Conservation (phyloP, 2,797 vertebrate genomes). For the Rallus crepitans region DNA sequence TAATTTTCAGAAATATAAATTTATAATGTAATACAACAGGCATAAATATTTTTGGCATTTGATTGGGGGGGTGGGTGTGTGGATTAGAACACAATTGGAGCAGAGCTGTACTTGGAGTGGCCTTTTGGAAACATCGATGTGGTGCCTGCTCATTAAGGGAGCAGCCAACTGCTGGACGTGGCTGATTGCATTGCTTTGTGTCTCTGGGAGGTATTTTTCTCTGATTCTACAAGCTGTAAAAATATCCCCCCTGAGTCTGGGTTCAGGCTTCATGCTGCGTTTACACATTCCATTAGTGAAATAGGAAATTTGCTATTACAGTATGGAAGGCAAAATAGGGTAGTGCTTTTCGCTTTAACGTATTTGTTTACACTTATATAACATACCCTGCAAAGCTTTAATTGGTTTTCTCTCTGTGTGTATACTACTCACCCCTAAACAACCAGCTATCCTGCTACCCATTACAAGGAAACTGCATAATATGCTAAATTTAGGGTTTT, state of each 20-base stretch:
- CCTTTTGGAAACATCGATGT: neutral
- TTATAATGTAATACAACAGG: conserved; percentile 14
- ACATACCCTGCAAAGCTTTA: neutral
- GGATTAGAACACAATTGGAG: neutral
- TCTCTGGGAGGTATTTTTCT: conserved; percentile 8
- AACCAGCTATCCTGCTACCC: neutral
- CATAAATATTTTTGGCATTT: conserved; percentile 26
- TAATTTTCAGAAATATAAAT: conserved; percentile 28
- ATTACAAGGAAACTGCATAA: neutral
- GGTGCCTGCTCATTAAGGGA: neutral
- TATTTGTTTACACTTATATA: neutral
- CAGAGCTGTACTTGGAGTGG: neutral
- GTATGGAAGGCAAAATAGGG: neutral
- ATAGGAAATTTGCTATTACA: neutral
- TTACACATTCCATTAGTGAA: neutral
- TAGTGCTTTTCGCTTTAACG: neutral
- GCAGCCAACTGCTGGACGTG: neutral
- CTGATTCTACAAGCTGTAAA: neutral
- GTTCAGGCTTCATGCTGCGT: neutral
- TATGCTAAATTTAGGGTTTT: neutral
- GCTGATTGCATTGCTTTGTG: neutral
- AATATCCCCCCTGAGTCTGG: neutral
- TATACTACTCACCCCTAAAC: neutral
- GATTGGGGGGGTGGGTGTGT: neutral
- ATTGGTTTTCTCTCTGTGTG: neutral